phyloP scores from a whole-genome alignment of 2,113 vertebrate species.

The Ceratotherium simum region DNA sequence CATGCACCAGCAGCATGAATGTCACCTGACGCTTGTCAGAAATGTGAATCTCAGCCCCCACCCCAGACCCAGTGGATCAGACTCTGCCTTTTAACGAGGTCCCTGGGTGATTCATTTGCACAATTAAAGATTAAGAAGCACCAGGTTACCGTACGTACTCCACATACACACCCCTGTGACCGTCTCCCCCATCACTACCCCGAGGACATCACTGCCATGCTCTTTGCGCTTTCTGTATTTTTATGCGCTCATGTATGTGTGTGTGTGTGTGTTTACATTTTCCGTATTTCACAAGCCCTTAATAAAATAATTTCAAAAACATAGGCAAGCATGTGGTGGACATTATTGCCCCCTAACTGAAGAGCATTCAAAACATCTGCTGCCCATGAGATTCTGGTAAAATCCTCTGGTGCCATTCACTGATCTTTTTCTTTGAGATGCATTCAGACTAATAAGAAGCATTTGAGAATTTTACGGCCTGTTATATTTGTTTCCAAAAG shows the following conservation, averaged over 20 bases:
- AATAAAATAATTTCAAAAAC: conserved; percentile 78
- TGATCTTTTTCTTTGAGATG: conserved; percentile 51
- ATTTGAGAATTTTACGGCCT: conserved; percentile 73
- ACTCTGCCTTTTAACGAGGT: neutral
- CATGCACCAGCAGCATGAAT: neutral
- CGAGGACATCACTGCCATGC: neutral
- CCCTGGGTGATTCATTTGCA: neutral
- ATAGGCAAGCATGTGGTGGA: conserved; percentile 67
- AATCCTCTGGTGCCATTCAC: neutral
- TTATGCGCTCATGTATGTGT: neutral
- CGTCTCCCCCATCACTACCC: neutral
- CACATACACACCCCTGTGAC: neutral
- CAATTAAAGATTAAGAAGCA: neutral
- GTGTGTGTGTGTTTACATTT: conserved; percentile 64
- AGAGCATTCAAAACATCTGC: conserved; percentile 72
- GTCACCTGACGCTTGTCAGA: neutral
- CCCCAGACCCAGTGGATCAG: neutral
- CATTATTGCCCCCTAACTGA: conserved; percentile 58
- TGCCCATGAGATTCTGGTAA: conserved; percentile 55
- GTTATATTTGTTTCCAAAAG: conserved; percentile 70
- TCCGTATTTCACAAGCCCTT: conserved; percentile 65
- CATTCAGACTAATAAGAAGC: conserved; percentile 61
- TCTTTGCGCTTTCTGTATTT: conserved; percentile 14
- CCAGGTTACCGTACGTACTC: neutral
- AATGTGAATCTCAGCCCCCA: neutral